Evolutionary conservation across 2,113 vertebrate genomes (phyloP), one percentile per base, ranked within the genome.

Genomic region (Astur gentilis): DNA sequence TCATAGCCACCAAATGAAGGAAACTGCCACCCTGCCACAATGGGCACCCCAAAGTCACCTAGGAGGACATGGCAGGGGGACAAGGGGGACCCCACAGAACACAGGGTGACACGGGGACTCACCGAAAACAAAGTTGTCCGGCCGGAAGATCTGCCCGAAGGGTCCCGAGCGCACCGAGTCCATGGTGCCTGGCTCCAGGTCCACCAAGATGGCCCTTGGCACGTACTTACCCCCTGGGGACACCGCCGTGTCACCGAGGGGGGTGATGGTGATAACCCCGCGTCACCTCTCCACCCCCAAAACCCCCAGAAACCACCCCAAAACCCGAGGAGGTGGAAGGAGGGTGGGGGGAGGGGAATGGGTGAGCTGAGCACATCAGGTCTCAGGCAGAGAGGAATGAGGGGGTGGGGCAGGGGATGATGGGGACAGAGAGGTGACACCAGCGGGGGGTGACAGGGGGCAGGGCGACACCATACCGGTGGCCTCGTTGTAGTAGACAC

Each of bases 401-500:
- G 22, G 38, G 45, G 11, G 1, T 47, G 45, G 45, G 45, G 45
- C 20, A 5, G 20, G 4, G 8, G 14, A n/a, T 9, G 45, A 21
- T 8, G 38, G 36, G 32, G 69, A 31, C 25, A 6, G 5, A 22
- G 20, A 8, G 23, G 40, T 29, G 62, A 49, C 54, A 21, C 5
- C 2, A 6, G 47, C 47, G 22, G 22, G 10, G 17, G 18, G 12
- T 23, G 49, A 23, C 22, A 7, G 66, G 36, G 57, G 45, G 21
- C 45, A 7, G 66, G 36, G 57, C 11, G 36, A 54, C 49, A 91
- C 67, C 98, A 3, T 93, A 99, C 98, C 98, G 17, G 98, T 98
- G 27, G 98, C 98, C 62, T 99, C 98, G 4, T 99, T 99, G 98
- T 98, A 99, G 95, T 99, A 99, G 75, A 98, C 40, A 13, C 98